Percentiles rank a stretch among this genome's conserved stretches.
Conservation (phyloP, 2,113 vertebrate species). For the Dryoscopus gambensis region DNA sequence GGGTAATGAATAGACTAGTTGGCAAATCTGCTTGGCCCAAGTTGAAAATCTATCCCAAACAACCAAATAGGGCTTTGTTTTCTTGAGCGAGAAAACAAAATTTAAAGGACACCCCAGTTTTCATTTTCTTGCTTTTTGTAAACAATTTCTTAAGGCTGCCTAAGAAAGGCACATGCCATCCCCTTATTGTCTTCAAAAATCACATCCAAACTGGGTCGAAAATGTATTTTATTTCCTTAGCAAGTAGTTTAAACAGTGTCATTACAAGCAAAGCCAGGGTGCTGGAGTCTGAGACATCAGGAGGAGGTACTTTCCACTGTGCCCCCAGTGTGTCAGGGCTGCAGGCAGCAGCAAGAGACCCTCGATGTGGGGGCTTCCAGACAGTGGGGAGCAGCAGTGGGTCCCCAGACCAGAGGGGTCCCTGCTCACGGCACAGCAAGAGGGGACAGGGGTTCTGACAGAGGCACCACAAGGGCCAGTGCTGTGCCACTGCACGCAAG, state of each 20-base stretch:
- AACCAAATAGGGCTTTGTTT: background rate
- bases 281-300: background rate
- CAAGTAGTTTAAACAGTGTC: background rate
- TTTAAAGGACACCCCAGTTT: background rate
- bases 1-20: background rate
- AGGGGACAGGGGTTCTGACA: background rate
- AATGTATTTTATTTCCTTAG: background rate
- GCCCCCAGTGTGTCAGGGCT: fast-evolving
- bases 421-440: background rate
- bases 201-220: background rate
- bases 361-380: fast-evolving
- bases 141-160: background rate
- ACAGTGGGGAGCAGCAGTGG: background rate
- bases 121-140: background rate
- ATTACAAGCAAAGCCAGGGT: background rate
- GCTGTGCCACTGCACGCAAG: background rate
- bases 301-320: background rate
- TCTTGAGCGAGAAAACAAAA: background rate
- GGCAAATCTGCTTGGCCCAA: background rate
- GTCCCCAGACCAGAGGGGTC: background rate
- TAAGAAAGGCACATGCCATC: background rate
- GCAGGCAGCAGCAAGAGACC: background rate
- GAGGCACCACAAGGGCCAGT: background rate
- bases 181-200: background rate
- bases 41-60: background rate